Evolutionary conservation across 2,113 vertebrate species (phyloP).

Genomic region (Protobothrops mucrosquamatus): DNA sequence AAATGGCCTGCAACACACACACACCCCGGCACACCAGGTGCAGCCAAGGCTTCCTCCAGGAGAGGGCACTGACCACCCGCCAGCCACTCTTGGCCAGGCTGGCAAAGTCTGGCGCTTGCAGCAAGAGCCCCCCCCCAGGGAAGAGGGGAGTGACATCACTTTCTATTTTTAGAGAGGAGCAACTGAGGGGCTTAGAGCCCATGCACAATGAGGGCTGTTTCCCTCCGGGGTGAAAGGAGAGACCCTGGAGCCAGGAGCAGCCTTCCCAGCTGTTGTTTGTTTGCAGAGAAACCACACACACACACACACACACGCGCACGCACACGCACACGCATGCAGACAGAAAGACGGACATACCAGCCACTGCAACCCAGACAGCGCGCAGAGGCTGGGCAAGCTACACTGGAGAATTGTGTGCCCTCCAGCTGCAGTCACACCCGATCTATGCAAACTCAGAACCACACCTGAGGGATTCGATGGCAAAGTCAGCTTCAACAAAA

Average conservation of each 20-base stretch:
- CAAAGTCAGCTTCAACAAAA: not conserved
- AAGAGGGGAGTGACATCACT: constrained; percentile 41
- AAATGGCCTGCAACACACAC: too few species aligned
- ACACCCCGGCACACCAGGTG: not conserved
- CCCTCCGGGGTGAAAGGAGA: not conserved
- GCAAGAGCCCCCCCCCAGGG: constrained; percentile 21
- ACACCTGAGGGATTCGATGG: not conserved
- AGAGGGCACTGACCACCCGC: not conserved
- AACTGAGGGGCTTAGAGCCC: not conserved
- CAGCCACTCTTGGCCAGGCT: too few species aligned
- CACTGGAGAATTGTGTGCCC: not conserved
- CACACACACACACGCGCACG: too few species aligned
- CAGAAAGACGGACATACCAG: not conserved
- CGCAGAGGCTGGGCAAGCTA: not conserved
- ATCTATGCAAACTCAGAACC: not conserved
- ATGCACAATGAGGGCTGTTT: not conserved
- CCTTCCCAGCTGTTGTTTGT: not conserved
- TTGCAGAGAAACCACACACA: not conserved
- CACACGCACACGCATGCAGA: too few species aligned
- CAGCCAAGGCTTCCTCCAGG: not conserved
- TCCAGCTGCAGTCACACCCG: not conserved
- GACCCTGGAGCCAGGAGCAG: not conserved
- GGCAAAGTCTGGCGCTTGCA: not conserved
- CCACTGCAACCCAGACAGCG: not conserved
- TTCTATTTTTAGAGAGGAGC: constrained; percentile 37